phyloP scores from a whole-genome alignment of 2,113 vertebrate genomes.

The Perca fluviatilis region DNA sequence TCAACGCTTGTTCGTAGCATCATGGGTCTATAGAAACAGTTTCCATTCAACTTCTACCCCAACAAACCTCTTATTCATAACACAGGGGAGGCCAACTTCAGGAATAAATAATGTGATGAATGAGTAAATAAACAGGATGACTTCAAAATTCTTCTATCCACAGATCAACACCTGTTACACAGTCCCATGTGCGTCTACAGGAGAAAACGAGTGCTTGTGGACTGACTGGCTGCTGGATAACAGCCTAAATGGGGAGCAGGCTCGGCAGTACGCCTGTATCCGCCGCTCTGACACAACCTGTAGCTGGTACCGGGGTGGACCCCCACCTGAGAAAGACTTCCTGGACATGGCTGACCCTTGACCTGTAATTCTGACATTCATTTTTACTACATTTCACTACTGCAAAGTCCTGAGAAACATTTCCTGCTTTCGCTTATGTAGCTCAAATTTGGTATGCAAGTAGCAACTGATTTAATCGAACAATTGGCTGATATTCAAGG shows the following conservation, averaged over 20 bases:
- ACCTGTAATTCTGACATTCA: slow-evolving; percentile 45
- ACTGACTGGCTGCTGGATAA: slow-evolving; percentile 91
- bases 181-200: slow-evolving; percentile 85
- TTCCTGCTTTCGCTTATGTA: slow-evolving; percentile 49
- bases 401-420: slow-evolving; percentile 36
- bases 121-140: neutral
- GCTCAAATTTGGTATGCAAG: slow-evolving; percentile 45
- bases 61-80: neutral
- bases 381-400: slow-evolving; percentile 20
- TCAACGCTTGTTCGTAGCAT: neutral
- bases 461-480: slow-evolving; percentile 39
- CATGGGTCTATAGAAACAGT: neutral
- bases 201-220: slow-evolving; percentile 92
- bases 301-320: slow-evolving; percentile 90
- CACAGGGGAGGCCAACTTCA: neutral
- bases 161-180: slow-evolving; percentile 92
- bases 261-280: slow-evolving; percentile 90
- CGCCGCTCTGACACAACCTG: slow-evolving; percentile 89
- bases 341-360: slow-evolving; percentile 90
- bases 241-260: slow-evolving; percentile 88
- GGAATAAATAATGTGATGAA: neutral
- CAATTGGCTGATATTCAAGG: slow-evolving; percentile 21
- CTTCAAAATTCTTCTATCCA: slow-evolving; percentile 31
- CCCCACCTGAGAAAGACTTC: slow-evolving; percentile 89
- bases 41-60: neutral